phyloP scores from a whole-genome alignment of 2,888 invertebrate species.

The Escarpia spicata region DNA sequence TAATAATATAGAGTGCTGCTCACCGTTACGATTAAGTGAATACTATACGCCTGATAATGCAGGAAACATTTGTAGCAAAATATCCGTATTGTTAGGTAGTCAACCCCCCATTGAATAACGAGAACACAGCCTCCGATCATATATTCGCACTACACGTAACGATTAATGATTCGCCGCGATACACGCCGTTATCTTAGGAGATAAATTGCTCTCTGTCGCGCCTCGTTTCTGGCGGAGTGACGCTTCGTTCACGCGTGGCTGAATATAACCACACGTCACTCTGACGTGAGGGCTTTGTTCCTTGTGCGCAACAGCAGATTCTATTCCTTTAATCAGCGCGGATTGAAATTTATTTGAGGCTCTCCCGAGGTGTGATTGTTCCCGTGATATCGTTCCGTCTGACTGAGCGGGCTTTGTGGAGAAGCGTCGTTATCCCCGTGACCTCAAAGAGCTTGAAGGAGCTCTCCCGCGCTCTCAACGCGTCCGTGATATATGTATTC shows the following conservation, averaged over 20 bases:
- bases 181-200: not conserved
- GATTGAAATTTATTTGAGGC: conserved; percentile 2
- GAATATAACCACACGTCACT: not conserved
- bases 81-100: too few relatives aligned
- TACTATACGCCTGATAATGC: too few relatives aligned
- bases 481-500: not conserved
- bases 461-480: not conserved
- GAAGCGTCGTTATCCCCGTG: not conserved
- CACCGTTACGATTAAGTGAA: too few relatives aligned
- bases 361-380: not conserved
- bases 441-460: conserved; percentile 9
- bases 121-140: too few relatives aligned
- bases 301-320: not conserved
- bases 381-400: not conserved
- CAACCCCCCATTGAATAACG: too few relatives aligned
- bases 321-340: not conserved
- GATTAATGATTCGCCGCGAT: not conserved
- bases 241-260: not conserved
- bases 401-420: not conserved
- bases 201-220: not conserved
- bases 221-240: not conserved
- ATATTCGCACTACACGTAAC: not conserved
- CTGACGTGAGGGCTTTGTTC: not conserved
- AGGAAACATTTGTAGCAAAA: too few relatives aligned
- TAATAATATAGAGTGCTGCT: too few relatives aligned